These are phyloP conservation scores for Marmota monax DNA, from an alignment of 2,113 vertebrate genomes.

Conservation along the genomic window DNA sequence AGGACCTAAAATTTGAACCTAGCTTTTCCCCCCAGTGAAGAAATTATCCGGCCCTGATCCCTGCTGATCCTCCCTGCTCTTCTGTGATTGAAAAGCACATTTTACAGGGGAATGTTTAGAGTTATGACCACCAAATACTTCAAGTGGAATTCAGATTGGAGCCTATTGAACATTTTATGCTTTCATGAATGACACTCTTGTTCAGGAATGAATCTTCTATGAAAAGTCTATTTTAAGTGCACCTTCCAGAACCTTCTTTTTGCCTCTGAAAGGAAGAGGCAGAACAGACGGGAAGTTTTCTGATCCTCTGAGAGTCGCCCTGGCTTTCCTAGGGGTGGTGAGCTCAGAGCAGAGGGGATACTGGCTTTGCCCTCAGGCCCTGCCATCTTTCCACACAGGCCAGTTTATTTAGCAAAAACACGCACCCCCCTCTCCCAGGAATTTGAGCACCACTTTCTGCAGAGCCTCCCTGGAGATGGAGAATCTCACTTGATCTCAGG, in stretches of 20 bases:
- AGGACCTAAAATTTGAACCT: slow-evolving; percentile 76
- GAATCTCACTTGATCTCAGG: background rate
- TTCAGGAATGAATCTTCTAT: slow-evolving; percentile 85
- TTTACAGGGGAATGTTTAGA: slow-evolving; percentile 79
- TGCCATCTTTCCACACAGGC: background rate
- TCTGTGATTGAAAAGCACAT: slow-evolving; percentile 83
- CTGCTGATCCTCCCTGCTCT: slow-evolving; percentile 78
- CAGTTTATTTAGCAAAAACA: background rate
- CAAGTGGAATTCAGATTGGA: slow-evolving; percentile 82
- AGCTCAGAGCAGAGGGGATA: background rate
- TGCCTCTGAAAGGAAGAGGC: slow-evolving; percentile 77
- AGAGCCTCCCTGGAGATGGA: background rate
- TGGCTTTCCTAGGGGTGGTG: background rate
- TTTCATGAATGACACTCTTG: slow-evolving; percentile 83
- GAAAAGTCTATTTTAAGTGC: slow-evolving; percentile 85
- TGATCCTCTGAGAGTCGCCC: slow-evolving; percentile 71
- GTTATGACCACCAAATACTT: slow-evolving; percentile 84
- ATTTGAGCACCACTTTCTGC: background rate
- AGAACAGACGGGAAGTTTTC: slow-evolving; percentile 70
- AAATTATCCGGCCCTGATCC: slow-evolving; percentile 83
- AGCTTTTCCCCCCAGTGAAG: slow-evolving; percentile 69
- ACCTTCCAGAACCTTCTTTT: slow-evolving; percentile 80
- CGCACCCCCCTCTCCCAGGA: fast-evolving
- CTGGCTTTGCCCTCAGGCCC: background rate
- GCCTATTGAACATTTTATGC: slow-evolving; percentile 77